Evolutionary conservation across 2,797 vertebrate species (phyloP), one percentile per base, ranked within the genome.

Genomic region (Emydoidea blandingii): DNA sequence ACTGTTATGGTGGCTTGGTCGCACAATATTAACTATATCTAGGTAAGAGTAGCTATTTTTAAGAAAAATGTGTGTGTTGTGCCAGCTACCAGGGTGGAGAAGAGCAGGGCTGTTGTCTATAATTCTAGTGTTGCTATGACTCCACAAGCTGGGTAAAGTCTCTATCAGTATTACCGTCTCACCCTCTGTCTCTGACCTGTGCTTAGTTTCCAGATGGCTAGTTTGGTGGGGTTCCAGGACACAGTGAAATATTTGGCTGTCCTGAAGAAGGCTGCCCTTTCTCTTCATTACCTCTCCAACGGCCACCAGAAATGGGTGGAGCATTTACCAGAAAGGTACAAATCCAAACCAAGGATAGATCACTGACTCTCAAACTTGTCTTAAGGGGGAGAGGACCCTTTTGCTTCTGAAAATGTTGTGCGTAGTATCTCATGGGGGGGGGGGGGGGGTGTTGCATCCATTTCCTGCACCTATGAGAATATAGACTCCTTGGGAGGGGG

Each of bases 261-360:
- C 82, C 97, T 99, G 94, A 99, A 99, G 98, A 99, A 99, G 95
- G 96, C 97, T 0, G 98, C 97, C 0, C 93, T 99, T 41, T 99
- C 99, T 23, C 98, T 99, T 57, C 98, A 99, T 93, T 99, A 99
- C 96, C 98, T 99, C 85, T 99, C 99, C 93, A 99, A 99, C 1
- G 99, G 99, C 65, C 99, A 99, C 97, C 99, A 99, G 78, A 99
- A 99, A 93, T 99, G 99, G 99, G 97, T 98, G 47, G 99, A 99
- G 86, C 98, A 99, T 88, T 98, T 99, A 49, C 99, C 99, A 82
- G 99, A 99, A 87, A 99, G 99, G 99, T 99, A 98, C 96, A 96
- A 25, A 14, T 54, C 79, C 41, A 34, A 78, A 78, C 16, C 14
- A 65, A 47, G 1, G 3, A 1, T 52, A 56, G 87, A 41, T 18